Percentiles rank a stretch among this genome's conserved stretches.
Evolutionary conservation across 2,113 vertebrate species (phyloP).

Genomic region (Odontesthes bonariensis): DNA sequence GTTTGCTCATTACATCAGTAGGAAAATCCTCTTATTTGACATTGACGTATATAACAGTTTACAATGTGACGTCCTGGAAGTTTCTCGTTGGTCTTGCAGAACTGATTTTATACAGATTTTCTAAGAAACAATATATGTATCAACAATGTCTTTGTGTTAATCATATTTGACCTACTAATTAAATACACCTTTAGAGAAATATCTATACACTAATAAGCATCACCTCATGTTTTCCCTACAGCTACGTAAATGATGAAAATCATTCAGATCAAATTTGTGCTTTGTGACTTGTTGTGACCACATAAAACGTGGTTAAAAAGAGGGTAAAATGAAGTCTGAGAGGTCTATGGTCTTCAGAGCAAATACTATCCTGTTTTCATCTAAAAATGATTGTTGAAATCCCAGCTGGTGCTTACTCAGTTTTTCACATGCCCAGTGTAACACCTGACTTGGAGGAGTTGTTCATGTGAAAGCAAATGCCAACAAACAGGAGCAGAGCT

Average conservation of each 20-base stretch:
- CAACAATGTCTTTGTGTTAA: not conserved
- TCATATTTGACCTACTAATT: not conserved
- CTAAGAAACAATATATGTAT: not conserved
- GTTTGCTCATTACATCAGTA: not conserved
- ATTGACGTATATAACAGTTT: not conserved
- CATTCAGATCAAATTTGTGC: not conserved
- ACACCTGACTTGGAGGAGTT: conserved; percentile 28
- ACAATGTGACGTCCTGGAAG: not conserved
- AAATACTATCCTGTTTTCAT: too few species aligned
- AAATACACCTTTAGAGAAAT: not conserved
- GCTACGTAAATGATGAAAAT: not conserved
- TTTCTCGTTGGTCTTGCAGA: not conserved
- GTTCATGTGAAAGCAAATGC: conserved; percentile 30
- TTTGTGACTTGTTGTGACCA: not conserved
- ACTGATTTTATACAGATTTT: not conserved
- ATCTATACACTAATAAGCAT: not conserved
- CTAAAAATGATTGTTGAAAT: not conserved
- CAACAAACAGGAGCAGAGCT: conserved; percentile 47
- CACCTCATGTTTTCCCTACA: not conserved
- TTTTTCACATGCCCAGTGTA: conserved; percentile 16
- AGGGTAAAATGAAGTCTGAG: not conserved
- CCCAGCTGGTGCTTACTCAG: not conserved
- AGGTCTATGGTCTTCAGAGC: not conserved
- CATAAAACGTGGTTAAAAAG: not conserved
- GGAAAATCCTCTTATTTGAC: not conserved